Base-by-base conservation (phyloP, 2,113 vertebrate genomes). In the Suricata suricatta region DNA sequence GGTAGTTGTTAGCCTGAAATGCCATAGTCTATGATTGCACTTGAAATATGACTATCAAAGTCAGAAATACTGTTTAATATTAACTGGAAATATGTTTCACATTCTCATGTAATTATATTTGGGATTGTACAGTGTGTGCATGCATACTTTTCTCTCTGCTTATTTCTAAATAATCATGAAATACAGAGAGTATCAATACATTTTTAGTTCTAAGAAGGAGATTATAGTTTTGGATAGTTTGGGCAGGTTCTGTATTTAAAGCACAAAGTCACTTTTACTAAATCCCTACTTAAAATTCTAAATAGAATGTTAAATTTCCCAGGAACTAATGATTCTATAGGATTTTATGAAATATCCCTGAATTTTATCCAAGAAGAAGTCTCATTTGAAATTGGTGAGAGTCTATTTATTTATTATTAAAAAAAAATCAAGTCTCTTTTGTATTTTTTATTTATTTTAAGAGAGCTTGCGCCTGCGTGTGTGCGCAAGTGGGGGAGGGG, bases 181-280 rank as follows among this genome's bases (percentile, higher is more conserved):
- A 88, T 64, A 52, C 85, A 80, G 80, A 77, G 50, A 95, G 5
- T 85, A 21, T 57, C 31, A 38, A 19, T 60, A 60, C 0, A 31
- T 80, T 72, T 89, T 85, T 82, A 71, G 41, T 81, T 92, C 31
- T 71, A 77, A 96, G 44, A 71, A 79, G 21, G 29, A 95, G 35
- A 89, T 35, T 80, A 71, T 29, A 44, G 3, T 47, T 83, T 15
- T 50, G 44, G 15, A 76, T 88, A 92, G 25, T 71, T 92, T 86
- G n/a, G n/a, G 23, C 52, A 83, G 63, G 17, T 76, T 96, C 71
- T 88, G 3, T 87, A 68, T 87, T 54, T 83, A 90, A 97, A 60
- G 17, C 16, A 94, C 50, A 91, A 79, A 93, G 25, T 84, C 71
- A 72, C 27, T 88, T 88, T 94, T 94, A 94, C 64, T 95, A 88